Conservation (phyloP, 2,888 invertebrate genomes). For the Pasiphila rectangulata region DNA sequence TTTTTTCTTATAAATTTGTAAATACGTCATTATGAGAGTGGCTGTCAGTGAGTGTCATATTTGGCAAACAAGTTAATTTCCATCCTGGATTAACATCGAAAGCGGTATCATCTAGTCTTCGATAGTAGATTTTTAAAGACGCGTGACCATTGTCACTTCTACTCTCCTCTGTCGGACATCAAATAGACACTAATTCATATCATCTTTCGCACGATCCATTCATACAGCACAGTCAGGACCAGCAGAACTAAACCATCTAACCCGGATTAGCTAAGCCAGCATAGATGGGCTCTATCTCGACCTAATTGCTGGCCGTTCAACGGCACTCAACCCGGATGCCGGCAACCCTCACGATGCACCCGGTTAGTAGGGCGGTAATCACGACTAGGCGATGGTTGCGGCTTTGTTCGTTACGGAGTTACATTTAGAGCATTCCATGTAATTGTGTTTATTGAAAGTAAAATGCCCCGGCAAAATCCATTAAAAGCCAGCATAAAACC, state of each 20-base stretch:
- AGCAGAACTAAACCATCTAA: slow-evolving; percentile 7
- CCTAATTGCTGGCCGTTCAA: slow-evolving; percentile 72
- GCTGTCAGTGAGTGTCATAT: no score
- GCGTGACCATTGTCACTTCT: no score
- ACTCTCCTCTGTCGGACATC: no score
- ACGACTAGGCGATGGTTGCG: neutral
- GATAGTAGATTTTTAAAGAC: no score
- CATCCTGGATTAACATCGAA: no score
- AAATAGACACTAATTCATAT: no score
- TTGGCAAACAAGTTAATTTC: slow-evolving; percentile 4
- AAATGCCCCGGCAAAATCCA: neutral
- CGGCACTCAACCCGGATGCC: slow-evolving; percentile 67
- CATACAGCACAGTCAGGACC: neutral
- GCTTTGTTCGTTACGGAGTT: neutral
- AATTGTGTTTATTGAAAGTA: no score
- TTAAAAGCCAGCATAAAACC: neutral
- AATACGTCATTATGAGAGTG: no score
- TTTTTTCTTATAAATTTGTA: no score
- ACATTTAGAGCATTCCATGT: neutral
- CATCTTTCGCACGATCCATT: no score
- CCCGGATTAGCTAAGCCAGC: slow-evolving; percentile 28
- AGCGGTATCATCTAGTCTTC: no score
- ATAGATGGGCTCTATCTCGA: slow-evolving; percentile 57
- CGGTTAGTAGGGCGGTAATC: slow-evolving; percentile 40
- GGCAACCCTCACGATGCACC: slow-evolving; percentile 47